A percentile compares a stretch with the other conserved stretches of the same genome.
Conservation (phyloP, 1,140 invertebrate genomes). For the Geopemphigus sp. region DNA sequence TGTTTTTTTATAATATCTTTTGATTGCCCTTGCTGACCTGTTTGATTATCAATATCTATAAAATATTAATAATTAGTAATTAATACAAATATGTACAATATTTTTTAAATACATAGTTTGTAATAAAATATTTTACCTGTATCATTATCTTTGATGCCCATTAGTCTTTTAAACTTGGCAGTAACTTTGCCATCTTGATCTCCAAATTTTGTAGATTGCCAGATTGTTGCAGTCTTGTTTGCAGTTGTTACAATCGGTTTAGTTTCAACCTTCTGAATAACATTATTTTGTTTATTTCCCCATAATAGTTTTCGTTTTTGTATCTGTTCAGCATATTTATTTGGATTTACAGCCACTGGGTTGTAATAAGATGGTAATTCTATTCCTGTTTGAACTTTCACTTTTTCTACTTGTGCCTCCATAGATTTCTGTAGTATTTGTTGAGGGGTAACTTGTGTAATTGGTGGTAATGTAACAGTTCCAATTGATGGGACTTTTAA, state of each 20-base stretch:
- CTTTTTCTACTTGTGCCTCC: conserved; percentile 51
- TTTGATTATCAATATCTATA: conserved; percentile 33
- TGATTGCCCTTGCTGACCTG: conserved; percentile 31
- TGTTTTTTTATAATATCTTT: conserved; percentile 72
- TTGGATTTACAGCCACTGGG: conserved; percentile 72
- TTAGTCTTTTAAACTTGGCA: conserved; percentile 91
- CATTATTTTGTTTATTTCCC: conserved; percentile 59
- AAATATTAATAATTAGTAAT: background rate
- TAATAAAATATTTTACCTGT: conserved; percentile 42
- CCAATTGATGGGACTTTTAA: conserved; percentile 51
- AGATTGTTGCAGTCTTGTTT: conserved; percentile 63
- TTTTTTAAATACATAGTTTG: background rate
- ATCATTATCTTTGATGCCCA: conserved; percentile 76
- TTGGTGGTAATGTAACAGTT: background rate
- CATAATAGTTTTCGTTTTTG: conserved; percentile 67
- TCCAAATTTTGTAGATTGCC: conserved; percentile 80
- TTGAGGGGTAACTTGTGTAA: conserved; percentile 50
- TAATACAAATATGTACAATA: background rate
- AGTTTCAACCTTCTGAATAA: conserved; percentile 52
- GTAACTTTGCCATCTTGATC: conserved; percentile 87
- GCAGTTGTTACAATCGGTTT: conserved; percentile 52
- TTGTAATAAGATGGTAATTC: conserved; percentile 71
- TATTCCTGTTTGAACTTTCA: conserved; percentile 51
- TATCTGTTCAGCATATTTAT: conserved; percentile 82
- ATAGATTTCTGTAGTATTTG: conserved; percentile 50